These are phyloP conservation scores for Drosophila mettleri DNA, from an alignment of 2,888 invertebrate species.

Conservation along the genomic window DNA sequence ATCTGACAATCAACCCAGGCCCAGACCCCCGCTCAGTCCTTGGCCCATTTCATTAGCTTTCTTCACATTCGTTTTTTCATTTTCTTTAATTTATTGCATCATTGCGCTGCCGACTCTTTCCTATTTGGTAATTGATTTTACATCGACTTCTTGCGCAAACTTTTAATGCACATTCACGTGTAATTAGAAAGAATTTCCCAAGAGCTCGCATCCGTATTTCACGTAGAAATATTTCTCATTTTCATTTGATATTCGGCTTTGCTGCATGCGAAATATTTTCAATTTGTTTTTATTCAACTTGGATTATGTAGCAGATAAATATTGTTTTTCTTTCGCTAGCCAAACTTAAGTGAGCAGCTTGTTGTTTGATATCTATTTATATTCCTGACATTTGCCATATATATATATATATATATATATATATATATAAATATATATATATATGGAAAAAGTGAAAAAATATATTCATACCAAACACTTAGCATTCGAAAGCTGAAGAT, in stretches of 20 bases:
- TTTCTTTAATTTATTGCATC: conserved; percentile 70
- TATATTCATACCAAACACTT: conserved; percentile 18
- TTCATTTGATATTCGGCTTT: neutral
- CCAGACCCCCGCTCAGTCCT: neutral
- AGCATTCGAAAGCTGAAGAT: conserved; percentile 17
- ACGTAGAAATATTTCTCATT: neutral
- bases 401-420: no score
- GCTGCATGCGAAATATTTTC: neutral
- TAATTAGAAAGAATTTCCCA: conserved; percentile 46
- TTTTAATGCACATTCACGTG: conserved; percentile 63
- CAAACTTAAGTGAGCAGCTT: neutral
- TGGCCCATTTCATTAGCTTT: conserved; percentile 63
- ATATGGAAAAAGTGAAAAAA: neutral
- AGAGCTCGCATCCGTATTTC: neutral
- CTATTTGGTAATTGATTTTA: conserved; percentile 62
- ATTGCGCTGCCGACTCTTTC: conserved; percentile 61
- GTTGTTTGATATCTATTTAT: neutral
- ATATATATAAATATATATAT: no score
- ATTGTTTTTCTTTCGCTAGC: neutral
- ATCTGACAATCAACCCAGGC: conserved; percentile 9
- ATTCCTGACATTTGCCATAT: no score
- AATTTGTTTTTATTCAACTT: no score
- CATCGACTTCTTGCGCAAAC: conserved; percentile 50
- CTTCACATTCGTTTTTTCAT: conserved; percentile 49
- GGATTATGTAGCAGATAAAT: neutral